Percentiles rank a stretch among this genome's conserved stretches.
Evolutionary conservation across 2,113 vertebrate species (phyloP).

Genomic region (Hiodon tergisus): DNA sequence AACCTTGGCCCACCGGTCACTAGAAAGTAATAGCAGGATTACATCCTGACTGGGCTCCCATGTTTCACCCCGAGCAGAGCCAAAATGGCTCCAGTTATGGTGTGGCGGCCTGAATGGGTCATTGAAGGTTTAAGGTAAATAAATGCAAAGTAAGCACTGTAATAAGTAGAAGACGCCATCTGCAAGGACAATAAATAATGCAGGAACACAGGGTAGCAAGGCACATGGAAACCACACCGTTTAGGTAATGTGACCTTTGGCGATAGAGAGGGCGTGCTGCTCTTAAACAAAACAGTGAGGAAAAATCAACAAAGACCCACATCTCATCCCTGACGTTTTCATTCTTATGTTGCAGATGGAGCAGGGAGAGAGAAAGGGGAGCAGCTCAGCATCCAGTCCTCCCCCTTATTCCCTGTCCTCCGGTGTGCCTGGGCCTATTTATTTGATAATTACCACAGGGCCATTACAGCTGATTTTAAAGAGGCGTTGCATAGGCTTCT

Average conservation of each 20-base stretch:
- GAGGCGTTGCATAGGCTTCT: slow-evolving; percentile 46
- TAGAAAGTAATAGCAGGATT: no score
- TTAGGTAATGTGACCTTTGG: slow-evolving; percentile 8
- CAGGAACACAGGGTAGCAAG: slow-evolving; percentile 3
- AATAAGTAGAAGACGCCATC: slow-evolving; percentile 7
- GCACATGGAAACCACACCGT: not conserved
- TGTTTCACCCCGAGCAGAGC: no score
- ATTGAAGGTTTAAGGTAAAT: not conserved
- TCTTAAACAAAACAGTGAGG: no score
- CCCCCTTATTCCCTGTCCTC: slow-evolving; percentile 17
- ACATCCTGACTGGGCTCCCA: no score
- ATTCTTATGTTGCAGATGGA: not conserved
- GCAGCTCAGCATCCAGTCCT: not conserved
- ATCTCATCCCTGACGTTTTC: not conserved
- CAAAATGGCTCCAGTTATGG: no score
- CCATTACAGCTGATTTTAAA: slow-evolving; percentile 54
- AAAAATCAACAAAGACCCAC: not conserved
- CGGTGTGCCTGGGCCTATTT: slow-evolving; percentile 42
- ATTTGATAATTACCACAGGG: slow-evolving; percentile 55
- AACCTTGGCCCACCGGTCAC: no score
- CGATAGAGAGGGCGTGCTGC: not conserved
- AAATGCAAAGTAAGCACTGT: slow-evolving; percentile 12
- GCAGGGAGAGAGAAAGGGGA: not conserved
- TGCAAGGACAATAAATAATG: slow-evolving; percentile 16
- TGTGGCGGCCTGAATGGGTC: no score